Evolutionary conservation across 2,888 invertebrate species (phyloP).

Genomic region (Papilio gigon): DNA sequence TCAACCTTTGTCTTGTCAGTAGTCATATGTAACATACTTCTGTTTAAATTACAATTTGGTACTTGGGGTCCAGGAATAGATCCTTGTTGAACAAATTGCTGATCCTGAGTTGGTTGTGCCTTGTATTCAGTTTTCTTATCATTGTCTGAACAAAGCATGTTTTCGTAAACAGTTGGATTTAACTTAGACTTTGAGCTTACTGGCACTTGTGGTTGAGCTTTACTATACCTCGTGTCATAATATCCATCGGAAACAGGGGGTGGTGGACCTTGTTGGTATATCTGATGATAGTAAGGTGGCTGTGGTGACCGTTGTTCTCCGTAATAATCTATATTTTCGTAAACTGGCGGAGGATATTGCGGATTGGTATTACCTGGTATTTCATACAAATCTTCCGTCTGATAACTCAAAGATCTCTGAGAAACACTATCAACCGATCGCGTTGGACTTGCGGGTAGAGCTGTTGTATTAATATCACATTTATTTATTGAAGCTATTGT

Average conservation of each 20-base stretch:
- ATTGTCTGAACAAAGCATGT: slow-evolving; percentile 74
- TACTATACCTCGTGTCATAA: slow-evolving; percentile 84
- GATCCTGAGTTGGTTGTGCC: slow-evolving; percentile 64
- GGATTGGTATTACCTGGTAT: slow-evolving; percentile 72
- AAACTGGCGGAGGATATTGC: slow-evolving; percentile 82
- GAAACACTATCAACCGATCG: slow-evolving; percentile 84
- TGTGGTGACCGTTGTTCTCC: slow-evolving; percentile 81
- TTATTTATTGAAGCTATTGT: slow-evolving; percentile 80
- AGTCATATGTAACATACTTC: slow-evolving; percentile 61
- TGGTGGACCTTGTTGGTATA: slow-evolving; percentile 73
- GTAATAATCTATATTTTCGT: slow-evolving; percentile 93
- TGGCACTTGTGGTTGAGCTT: slow-evolving; percentile 92
- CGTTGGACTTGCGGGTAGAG: slow-evolving; percentile 81
- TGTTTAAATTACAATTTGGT: slow-evolving; percentile 64
- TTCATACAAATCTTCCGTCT: slow-evolving; percentile 75
- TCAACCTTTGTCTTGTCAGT: slow-evolving; percentile 78
- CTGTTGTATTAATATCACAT: slow-evolving; percentile 70
- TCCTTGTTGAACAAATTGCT: slow-evolving; percentile 71
- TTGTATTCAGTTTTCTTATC: slow-evolving; percentile 73
- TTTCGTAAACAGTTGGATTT: slow-evolving; percentile 76
- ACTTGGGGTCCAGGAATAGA: slow-evolving; percentile 76
- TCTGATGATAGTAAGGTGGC: slow-evolving; percentile 85
- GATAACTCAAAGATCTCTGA: slow-evolving; percentile 81
- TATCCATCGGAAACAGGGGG: slow-evolving; percentile 74
- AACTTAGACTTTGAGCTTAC: slow-evolving; percentile 76